Conservation (phyloP, 2,797 vertebrate genomes). For the Rhodeus uyekii region DNA sequence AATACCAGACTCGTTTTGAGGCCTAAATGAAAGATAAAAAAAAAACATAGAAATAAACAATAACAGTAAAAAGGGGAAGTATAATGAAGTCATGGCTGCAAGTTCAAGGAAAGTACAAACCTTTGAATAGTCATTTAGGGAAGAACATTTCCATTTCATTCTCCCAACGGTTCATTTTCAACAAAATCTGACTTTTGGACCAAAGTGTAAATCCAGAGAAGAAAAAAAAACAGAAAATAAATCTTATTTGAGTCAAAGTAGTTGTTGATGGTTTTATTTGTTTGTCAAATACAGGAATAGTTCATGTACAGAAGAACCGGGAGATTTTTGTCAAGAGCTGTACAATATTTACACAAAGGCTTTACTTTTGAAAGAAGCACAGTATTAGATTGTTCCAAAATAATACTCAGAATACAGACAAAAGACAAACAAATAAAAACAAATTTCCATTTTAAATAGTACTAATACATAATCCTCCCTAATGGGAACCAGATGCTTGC, state of each 20-base stretch:
- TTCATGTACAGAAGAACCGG: conserved; percentile 84
- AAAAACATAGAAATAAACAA: conserved; percentile 7
- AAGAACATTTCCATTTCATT: no score
- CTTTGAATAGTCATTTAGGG: background rate
- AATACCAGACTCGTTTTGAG: conserved; percentile 1
- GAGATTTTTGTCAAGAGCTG: conserved; percentile 83
- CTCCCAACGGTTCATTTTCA: no score
- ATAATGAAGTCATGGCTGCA: background rate
- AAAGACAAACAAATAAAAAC: conserved; percentile 84
- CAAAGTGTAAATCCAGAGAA: background rate
- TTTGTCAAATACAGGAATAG: conserved; percentile 85
- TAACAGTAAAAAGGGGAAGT: background rate
- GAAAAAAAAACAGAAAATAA: background rate
- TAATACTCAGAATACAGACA: conserved; percentile 84
- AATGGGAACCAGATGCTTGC: conserved; percentile 72
- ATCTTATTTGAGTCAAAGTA: conserved; percentile 28
- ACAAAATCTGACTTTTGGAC: background rate
- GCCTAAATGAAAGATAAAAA: background rate
- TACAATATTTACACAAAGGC: conserved; percentile 83
- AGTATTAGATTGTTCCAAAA: conserved; percentile 83
- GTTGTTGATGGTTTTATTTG: conserved; percentile 84
- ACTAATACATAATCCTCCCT: conserved; percentile 80
- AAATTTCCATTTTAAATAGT: conserved; percentile 85
- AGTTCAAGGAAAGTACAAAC: conserved; percentile 21
- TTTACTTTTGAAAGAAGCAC: conserved; percentile 76